Percentiles rank a stretch among this genome's conserved stretches.
Conservation (phyloP, 1,140 invertebrate genomes). For the Leptoteleia sp. region DNA sequence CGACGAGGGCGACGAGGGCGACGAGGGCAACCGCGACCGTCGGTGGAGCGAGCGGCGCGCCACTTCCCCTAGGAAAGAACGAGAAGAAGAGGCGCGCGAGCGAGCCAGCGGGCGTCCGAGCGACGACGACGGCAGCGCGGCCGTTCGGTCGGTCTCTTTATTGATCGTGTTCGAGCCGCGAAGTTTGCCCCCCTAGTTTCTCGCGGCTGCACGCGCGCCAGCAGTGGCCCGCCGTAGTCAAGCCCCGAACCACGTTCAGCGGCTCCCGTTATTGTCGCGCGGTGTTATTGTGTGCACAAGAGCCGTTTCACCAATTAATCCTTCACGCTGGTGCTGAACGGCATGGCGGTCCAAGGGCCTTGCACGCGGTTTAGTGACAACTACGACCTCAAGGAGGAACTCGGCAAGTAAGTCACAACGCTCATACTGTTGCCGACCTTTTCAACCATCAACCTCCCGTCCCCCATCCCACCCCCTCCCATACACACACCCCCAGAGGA, state of each 20-base stretch:
- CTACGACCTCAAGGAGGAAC: conserved; percentile 99
- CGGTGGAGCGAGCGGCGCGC: background rate
- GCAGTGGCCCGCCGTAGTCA: conserved; percentile 67
- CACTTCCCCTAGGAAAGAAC: too few relatives aligned
- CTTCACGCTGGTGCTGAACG: conserved; percentile 65
- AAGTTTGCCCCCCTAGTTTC: conserved; percentile 72
- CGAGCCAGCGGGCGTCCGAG: conserved; percentile 44
- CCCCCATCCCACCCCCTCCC: too few relatives aligned
- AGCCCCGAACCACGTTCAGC: conserved; percentile 39
- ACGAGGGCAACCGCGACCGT: too few relatives aligned
- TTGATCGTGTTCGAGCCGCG: conserved; percentile 80
- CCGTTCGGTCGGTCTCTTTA: conserved; percentile 72
- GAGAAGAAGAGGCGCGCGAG: conserved; percentile 17
- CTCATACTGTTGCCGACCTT: background rate
- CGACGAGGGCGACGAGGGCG: background rate
- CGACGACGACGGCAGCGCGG: conserved; percentile 60
- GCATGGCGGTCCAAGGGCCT: conserved; percentile 85
- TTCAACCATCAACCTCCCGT: too few relatives aligned
- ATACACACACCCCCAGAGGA: too few relatives aligned
- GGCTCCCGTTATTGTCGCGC: conserved; percentile 26
- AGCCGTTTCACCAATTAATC: conserved; percentile 35
- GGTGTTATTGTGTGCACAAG: conserved; percentile 27
- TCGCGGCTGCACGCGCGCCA: conserved; percentile 65
- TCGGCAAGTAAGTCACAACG: conserved; percentile 94
- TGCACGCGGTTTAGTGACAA: conserved; percentile 98